phyloP scores from a whole-genome alignment of 1,140 invertebrate genomes.

The Calephelis virginiensis region DNA sequence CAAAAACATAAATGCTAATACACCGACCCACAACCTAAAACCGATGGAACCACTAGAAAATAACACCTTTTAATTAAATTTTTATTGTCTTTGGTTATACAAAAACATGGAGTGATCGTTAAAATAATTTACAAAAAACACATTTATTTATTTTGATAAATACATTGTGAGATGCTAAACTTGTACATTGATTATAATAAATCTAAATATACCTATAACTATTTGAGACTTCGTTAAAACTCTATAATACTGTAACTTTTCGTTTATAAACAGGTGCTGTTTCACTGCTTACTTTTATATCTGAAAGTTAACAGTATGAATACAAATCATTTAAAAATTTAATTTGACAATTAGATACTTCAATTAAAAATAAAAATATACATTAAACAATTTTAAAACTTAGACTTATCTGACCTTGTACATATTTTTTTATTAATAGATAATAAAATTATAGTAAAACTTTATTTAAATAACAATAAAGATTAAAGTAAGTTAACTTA shows the following conservation, averaged over 20 bases:
- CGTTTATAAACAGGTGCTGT: background rate
- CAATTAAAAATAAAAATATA: too few species aligned
- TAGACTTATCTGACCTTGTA: too few species aligned
- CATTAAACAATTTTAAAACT: too few species aligned
- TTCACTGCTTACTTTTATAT: background rate
- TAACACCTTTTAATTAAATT: conserved; percentile 70
- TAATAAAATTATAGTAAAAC: too few species aligned
- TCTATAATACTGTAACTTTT: background rate
- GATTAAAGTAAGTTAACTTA: too few species aligned
- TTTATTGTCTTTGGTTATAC: conserved; percentile 78
- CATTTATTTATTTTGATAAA: conserved; percentile 69
- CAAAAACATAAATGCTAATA: too few species aligned
- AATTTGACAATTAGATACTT: too few species aligned
- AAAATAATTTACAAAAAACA: conserved; percentile 76
- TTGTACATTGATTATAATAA: conserved; percentile 72
- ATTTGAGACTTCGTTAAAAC: conserved; percentile 23
- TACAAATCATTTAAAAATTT: too few species aligned
- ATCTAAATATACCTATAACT: conserved; percentile 30
- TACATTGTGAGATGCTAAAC: conserved; percentile 65
- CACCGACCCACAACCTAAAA: too few species aligned
- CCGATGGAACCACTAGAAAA: conserved; percentile 40
- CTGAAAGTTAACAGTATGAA: background rate
- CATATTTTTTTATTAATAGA: too few species aligned
- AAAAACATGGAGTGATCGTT: conserved; percentile 75
- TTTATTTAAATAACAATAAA: too few species aligned